phyloP scores from a whole-genome alignment of 2,113 vertebrate species.

The Leucopsar rothschildi region DNA sequence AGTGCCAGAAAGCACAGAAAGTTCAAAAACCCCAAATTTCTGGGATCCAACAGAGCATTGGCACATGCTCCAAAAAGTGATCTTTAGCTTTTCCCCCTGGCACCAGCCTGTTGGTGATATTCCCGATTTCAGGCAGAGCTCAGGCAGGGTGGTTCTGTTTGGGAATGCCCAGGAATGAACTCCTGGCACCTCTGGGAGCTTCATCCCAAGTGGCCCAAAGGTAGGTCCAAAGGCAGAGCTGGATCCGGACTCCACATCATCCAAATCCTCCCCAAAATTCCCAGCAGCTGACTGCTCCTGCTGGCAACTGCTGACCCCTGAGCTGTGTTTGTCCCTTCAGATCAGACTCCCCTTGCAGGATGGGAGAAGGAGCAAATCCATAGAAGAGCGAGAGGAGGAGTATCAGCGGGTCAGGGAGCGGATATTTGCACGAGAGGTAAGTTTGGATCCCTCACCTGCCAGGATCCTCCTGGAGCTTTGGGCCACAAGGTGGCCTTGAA shows the following conservation, averaged over 20 bases:
- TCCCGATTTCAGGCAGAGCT: not conserved
- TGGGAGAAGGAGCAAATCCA: conserved; percentile 97
- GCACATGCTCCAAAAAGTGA: not conserved
- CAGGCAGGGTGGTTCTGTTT: not conserved
- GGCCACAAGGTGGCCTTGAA: not conserved
- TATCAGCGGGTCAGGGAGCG: conserved; percentile 98
- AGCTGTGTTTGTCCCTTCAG: conserved; percentile 82
- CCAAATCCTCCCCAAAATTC: not conserved
- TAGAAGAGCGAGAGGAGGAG: conserved; percentile 97
- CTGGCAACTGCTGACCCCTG: conserved; percentile 65
- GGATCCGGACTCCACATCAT: not conserved
- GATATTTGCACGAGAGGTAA: conserved; percentile 98
- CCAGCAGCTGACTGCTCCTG: not conserved
- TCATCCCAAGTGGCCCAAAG: not conserved
- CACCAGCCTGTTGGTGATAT: not conserved
- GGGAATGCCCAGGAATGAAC: not conserved
- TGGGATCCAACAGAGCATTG: not conserved
- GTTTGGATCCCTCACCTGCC: conserved; percentile 5
- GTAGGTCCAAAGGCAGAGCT: not conserved
- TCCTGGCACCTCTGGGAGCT: not conserved
- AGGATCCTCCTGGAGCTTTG: not conserved
- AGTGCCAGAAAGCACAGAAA: no score
- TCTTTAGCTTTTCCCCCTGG: not conserved
- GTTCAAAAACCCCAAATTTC: no score
- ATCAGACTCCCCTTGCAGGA: conserved; percentile 98